Evolutionary conservation across 1,140 invertebrate species (phyloP), one percentile per base, ranked within the genome.

Genomic region (Drosophila virilis): DNA sequence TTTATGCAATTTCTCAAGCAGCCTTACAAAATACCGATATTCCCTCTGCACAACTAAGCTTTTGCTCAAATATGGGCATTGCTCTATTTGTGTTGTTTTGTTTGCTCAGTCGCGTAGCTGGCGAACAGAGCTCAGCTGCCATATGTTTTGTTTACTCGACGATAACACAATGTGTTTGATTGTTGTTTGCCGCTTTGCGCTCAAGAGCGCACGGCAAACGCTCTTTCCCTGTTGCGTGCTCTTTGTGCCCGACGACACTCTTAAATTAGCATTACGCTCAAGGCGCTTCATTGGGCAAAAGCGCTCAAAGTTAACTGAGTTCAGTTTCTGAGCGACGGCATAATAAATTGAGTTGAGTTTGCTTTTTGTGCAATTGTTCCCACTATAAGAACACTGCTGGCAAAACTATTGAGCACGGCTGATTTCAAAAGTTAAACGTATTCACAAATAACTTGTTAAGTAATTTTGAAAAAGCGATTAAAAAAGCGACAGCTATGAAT

Each of bases 81-180:
- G 46, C n/a, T 12, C 40, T n/a, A 7, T 13, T 42, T 40, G 38
- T 22, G 15, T 48, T 43, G 42, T 13, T 15, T 48, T 6, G 8
- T 28, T 10, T 48, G 46, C 46, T 12, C 17, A 7, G 46, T 8
- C n/a, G 22, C 22, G 22, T 48, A 35, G 42, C 13, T 48, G 10
- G 32, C 10, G 9, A 42, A 12, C 48, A 51, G n/a, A 10, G 22
- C 8, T n/a, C 32, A 40, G 13, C 45, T 73, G 58, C 58, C 67
- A 64, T 70, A 74, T 70, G 72, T 60, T 74, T 74, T 74, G 72
- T 70, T 74, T 74, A 70, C 59, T 22, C 35, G 51, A 9, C n/a
- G 8, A 42, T 58, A 69, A 69, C 71, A 74, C 71, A 74, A 59
- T 58, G 28, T 33, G 22, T 64, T 45, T 57, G 13, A 28, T 35